Evolutionary conservation across 2,888 invertebrate genomes (phyloP), one percentile per base, ranked within the genome.

Genomic region (Drosophila paracracens): DNA sequence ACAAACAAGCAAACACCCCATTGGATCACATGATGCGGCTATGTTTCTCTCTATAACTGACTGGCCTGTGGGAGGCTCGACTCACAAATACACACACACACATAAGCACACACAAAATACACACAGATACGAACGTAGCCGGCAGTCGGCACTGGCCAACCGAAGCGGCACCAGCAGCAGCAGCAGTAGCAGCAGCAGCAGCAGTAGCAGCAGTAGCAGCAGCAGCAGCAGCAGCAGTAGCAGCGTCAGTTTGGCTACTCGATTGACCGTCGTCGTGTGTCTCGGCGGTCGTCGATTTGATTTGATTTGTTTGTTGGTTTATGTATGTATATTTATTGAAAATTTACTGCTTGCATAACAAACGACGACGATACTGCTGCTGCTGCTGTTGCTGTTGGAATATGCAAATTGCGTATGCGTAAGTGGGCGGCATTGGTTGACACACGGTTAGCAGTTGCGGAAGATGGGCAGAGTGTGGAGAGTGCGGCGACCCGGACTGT

Each of bases 271-370:
- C 52, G 56, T 68, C 72, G 71, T 69, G 64, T 71, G 67, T 54
- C 69, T 53, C 67, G 65, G 65, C 48, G 48, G 56, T 63, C 60
- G 59, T 74, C 69, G 74, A 70, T 86, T 72, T 70, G 76, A 82
- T 79, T 84, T 87, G 85, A 81, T 87, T 84, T 81, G 84, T 84
- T 83, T 83, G 82, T 82, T 85, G 78, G 61, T 82, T 83, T 83
- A 79, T 82, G 87, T 83, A 79, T 82, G 87, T 83, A 87, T 87
- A 85, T 86, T 86, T 86, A 86, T 87, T 86, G 87, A 87, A 87
- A 86, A 85, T 86, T 87, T 87, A 82, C 87, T 86, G 85, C 85
- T 85, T 87, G 85, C 84, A 83, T 84, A 84, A 83, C 83, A 83
- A 84, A 76, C 83, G 80, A 80, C 75, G 51, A 50, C 25, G 59